phyloP scores from a whole-genome alignment of 2,113 vertebrate species.

The Castor canadensis region DNA sequence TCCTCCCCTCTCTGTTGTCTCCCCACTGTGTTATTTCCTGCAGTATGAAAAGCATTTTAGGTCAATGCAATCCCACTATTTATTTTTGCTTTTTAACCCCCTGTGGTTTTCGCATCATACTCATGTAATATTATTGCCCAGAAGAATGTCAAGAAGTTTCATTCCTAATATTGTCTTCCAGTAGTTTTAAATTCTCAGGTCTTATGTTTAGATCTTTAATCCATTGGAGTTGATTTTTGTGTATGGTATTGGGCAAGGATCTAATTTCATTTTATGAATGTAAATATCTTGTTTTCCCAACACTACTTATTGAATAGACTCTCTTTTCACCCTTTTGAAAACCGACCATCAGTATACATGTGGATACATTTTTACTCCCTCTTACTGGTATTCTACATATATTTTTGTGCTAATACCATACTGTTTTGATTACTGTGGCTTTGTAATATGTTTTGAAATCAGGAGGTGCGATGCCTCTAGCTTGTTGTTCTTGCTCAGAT shows the following conservation, averaged over 20 bases:
- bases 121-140: not conserved
- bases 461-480: no score
- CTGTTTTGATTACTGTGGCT: not conserved
- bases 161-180: not conserved
- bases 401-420: not conserved
- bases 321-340: not conserved
- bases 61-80: not conserved
- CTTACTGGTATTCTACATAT: not conserved
- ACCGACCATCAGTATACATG: rapidly evolving
- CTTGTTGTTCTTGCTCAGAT: not conserved
- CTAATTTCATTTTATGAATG: not conserved
- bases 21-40: not conserved
- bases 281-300: not conserved
- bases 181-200: not conserved
- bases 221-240: not conserved
- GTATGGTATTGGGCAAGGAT: no score
- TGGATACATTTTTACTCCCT: not conserved
- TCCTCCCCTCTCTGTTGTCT: not conserved
- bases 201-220: not conserved
- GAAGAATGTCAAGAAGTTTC: not conserved
- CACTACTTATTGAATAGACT: not conserved
- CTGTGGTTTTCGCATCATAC: not conserved
- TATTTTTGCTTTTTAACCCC: not conserved
- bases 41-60: not conserved
- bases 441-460: not conserved